phyloP scores from a whole-genome alignment of 1,140 invertebrate species.

The Megalopta genalis region DNA sequence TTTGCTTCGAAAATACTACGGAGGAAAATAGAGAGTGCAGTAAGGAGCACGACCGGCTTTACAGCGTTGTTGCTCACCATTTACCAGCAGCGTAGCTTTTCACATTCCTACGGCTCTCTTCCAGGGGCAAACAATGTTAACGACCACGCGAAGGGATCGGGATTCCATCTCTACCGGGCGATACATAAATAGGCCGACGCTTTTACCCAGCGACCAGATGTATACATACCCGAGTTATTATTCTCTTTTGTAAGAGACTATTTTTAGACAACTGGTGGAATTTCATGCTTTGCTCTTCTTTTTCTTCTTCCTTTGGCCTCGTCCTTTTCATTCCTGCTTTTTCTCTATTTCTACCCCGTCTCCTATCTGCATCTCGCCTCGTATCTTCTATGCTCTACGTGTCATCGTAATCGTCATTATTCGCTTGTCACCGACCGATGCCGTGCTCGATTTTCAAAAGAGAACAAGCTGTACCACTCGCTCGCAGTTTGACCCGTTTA shows the following conservation, averaged over 20 bases:
- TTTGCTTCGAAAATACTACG: slow-evolving; percentile 41
- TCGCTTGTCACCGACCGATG: too few species aligned
- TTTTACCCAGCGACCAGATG: slow-evolving; percentile 50
- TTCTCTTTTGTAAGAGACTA: slow-evolving; percentile 61
- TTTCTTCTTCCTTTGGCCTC: slow-evolving; percentile 5
- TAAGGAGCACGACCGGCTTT: slow-evolving; percentile 17
- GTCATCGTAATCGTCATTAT: neutral
- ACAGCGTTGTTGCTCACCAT: slow-evolving; percentile 38
- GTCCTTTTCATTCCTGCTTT: slow-evolving; percentile 20
- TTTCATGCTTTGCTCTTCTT: slow-evolving; percentile 46
- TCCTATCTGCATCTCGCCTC: neutral
- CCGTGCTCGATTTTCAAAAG: too few species aligned
- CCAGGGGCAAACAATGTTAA: slow-evolving; percentile 66
- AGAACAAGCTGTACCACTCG: too few species aligned
- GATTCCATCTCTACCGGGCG: slow-evolving; percentile 52
- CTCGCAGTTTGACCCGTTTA: too few species aligned
- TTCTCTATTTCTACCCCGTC: neutral
- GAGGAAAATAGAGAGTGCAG: slow-evolving; percentile 29
- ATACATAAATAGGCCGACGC: slow-evolving; percentile 65
- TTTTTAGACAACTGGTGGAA: slow-evolving; percentile 65
- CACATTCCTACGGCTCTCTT: slow-evolving; percentile 59
- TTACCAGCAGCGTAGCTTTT: slow-evolving; percentile 58
- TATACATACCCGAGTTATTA: slow-evolving; percentile 52
- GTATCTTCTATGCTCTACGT: neutral
- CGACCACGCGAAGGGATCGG: slow-evolving; percentile 61